Evolutionary conservation across 2,113 vertebrate species (phyloP).

Genomic region (Zapornia atra): DNA sequence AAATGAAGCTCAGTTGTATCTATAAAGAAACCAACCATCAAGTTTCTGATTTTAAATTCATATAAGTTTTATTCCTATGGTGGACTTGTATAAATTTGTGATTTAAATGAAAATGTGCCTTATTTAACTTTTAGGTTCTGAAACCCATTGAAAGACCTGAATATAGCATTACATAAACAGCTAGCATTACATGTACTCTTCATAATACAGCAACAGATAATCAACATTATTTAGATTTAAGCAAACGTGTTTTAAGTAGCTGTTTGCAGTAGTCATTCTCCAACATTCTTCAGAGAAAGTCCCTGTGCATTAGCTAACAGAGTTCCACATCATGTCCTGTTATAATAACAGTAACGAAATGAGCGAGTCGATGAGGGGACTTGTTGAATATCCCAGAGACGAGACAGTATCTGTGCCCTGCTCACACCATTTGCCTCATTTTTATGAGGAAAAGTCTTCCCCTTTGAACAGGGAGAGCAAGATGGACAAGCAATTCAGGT

Average conservation of each 20-base stretch:
- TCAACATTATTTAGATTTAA: neutral
- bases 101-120: neutral
- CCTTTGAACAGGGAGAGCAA: neutral
- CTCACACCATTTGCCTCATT: neutral
- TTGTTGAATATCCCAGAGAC: neutral
- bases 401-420: neutral
- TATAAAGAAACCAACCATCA: neutral
- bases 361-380: neutral
- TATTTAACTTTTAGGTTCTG: neutral
- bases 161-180: fast-evolving
- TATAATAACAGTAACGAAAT: neutral
- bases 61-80: neutral
- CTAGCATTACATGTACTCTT: neutral
- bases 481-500: neutral
- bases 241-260: neutral
- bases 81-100: neutral
- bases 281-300: neutral
- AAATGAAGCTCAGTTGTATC: neutral
- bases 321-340: neutral
- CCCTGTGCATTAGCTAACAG: neutral
- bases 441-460: neutral
- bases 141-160: neutral
- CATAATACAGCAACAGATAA: neutral
- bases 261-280: neutral
- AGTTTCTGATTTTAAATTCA: neutral